These are phyloP conservation scores for Brachionichthys hirsutus DNA, from an alignment of 2,113 vertebrate genomes.

Conservation along the genomic window DNA sequence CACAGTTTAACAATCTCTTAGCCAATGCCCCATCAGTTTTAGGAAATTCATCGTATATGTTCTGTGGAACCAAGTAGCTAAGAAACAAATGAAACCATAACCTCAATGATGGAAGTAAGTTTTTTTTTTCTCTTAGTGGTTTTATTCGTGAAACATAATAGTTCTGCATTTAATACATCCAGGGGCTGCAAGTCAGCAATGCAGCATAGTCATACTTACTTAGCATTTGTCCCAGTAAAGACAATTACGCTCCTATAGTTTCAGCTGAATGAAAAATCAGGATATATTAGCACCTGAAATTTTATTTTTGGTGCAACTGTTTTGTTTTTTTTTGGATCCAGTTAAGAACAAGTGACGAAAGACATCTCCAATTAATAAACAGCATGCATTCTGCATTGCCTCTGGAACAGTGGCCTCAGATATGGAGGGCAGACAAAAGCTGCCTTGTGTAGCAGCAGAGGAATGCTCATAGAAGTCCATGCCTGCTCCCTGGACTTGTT, in stretches of 20 bases:
- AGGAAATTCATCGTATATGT: too few relatives aligned
- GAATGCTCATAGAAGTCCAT: slow-evolving; percentile 59
- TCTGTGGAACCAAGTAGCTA: too few relatives aligned
- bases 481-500: slow-evolving; percentile 54
- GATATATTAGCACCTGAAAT: background rate
- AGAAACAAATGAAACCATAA: too few relatives aligned
- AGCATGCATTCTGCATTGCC: slow-evolving; percentile 28
- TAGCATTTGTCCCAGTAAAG: slow-evolving; percentile 14
- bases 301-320: background rate
- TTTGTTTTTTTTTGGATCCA: slow-evolving; percentile 21
- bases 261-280: background rate
- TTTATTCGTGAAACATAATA: slow-evolving; percentile 17
- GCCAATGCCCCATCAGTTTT: too few relatives aligned
- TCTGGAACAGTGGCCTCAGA: slow-evolving; percentile 30
- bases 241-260: slow-evolving; percentile 24
- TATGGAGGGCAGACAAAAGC: slow-evolving; percentile 57
- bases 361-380: slow-evolving; percentile 38
- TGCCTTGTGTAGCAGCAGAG: slow-evolving; percentile 49
- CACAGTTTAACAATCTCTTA: too few relatives aligned
- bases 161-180: slow-evolving; percentile 39
- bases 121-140: background rate
- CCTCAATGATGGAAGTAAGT: slow-evolving; percentile 9
- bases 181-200: slow-evolving; percentile 35
- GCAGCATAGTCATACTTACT: background rate
- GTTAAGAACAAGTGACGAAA: slow-evolving; percentile 31